Evolutionary conservation across 2,113 vertebrate species (phyloP).

Genomic region (Puntigrus tetrazona): DNA sequence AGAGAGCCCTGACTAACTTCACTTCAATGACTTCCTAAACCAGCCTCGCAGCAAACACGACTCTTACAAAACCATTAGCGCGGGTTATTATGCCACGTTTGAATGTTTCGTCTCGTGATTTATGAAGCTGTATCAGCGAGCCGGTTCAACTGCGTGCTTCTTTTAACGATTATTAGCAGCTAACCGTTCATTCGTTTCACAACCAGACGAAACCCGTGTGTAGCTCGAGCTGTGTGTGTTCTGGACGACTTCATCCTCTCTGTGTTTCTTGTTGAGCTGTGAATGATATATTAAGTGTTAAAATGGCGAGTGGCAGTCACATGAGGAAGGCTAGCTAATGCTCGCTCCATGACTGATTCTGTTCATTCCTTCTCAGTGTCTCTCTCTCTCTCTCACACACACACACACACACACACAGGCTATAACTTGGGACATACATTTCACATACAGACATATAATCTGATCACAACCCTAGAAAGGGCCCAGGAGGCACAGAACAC

Average conservation of each 20-base stretch:
- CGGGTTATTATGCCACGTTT: neutral
- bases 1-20: neutral
- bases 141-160: neutral
- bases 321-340: neutral
- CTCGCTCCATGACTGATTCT: neutral
- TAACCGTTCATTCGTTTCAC: neutral
- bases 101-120: neutral
- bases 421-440: too few species aligned
- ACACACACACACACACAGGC: too few species aligned
- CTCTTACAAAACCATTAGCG: rapidly evolving
- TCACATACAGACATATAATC: too few species aligned
- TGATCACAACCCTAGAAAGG: too few species aligned
- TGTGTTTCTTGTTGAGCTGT: neutral
- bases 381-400: neutral
- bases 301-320: neutral
- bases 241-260: neutral
- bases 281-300: too few species aligned
- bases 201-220: neutral
- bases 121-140: neutral
- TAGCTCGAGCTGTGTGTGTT: too few species aligned
- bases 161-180: neutral
- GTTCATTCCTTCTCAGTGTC: neutral
- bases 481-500: too few species aligned
- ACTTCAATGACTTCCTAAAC: neutral
- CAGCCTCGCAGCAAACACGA: neutral